Conservation (phyloP, 2,113 vertebrate species). For the Furnarius figulus region DNA sequence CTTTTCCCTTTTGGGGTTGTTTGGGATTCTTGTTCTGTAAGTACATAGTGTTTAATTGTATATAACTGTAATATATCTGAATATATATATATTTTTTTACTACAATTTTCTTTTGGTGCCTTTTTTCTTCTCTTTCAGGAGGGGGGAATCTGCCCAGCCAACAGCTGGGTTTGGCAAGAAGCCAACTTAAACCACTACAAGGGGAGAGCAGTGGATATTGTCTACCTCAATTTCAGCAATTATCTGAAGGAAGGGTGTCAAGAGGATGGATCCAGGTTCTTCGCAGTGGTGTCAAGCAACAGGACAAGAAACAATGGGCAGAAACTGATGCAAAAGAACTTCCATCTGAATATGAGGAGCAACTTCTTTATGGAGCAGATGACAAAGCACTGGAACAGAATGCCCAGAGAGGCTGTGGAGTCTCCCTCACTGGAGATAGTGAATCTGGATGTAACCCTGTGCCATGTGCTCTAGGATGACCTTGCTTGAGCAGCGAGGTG, state of each 20-base stretch:
- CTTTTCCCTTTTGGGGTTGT: no score
- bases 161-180: no score
- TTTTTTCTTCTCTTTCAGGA: no score
- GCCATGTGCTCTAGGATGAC: background rate
- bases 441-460: background rate
- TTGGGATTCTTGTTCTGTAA: no score
- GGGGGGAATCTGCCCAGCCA: no score
- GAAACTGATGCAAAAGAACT: background rate
- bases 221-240: background rate
- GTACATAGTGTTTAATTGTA: no score
- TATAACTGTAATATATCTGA: no score
- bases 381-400: rapidly evolving
- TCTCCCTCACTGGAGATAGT: background rate
- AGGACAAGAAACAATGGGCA: background rate
- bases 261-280: background rate
- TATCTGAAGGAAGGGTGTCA: background rate
- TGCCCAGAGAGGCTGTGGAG: background rate
- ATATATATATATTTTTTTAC: no score
- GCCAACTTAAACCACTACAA: background rate
- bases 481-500: background rate
- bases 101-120: no score
- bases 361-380: no score
- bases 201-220: background rate
- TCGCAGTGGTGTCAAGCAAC: background rate
- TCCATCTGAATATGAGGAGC: background rate